Evolutionary conservation across 2,888 invertebrate species (phyloP).

Genomic region (Cataglyphis rosenhaueri): DNA sequence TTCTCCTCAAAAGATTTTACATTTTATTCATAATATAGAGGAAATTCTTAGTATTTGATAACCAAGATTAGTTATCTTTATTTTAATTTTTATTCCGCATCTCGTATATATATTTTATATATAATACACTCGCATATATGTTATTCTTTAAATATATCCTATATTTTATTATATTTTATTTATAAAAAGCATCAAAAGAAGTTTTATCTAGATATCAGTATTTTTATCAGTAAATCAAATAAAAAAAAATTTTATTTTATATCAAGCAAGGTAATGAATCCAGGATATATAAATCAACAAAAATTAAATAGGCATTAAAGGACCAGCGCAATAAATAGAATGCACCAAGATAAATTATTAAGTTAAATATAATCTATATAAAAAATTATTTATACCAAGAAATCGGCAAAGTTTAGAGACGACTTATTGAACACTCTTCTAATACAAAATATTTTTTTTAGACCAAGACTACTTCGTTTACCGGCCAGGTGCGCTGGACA

Average conservation of each 20-base stretch:
- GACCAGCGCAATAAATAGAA: too few relatives aligned
- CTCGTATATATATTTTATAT: not conserved
- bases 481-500: slow-evolving; percentile 74
- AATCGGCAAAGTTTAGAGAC: not conserved
- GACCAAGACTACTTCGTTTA: slow-evolving; percentile 10
- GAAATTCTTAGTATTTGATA: not conserved
- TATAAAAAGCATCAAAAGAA: not conserved
- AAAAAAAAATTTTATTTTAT: not conserved
- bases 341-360: too few relatives aligned
- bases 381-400: too few relatives aligned
- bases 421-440: not conserved
- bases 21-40: not conserved
- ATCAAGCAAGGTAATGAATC: too few relatives aligned
- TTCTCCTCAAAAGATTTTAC: not conserved
- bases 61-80: not conserved
- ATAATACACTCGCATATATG: not conserved
- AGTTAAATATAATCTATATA: too few relatives aligned
- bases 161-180: not conserved
- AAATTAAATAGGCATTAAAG: too few relatives aligned
- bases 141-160: not conserved
- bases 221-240: not conserved
- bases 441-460: not conserved
- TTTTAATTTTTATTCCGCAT: not conserved
- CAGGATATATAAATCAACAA: too few relatives aligned
- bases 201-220: not conserved